phyloP scores from a whole-genome alignment of 2,888 invertebrate genomes.

The Heliconius cydno region DNA sequence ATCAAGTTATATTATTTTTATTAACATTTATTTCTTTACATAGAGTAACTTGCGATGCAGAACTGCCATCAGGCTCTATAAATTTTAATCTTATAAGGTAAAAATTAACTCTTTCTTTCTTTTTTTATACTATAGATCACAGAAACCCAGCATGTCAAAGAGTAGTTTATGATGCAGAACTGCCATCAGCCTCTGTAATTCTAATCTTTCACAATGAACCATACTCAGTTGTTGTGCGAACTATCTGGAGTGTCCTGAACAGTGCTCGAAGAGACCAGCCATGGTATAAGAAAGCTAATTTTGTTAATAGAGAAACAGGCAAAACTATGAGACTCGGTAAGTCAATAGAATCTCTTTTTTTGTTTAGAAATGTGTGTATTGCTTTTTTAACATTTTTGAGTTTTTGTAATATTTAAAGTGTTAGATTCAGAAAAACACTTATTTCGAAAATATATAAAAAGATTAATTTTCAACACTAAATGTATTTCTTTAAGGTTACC shows the following conservation, averaged over 20 bases:
- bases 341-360: conserved; percentile 31
- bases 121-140: conserved; percentile 56
- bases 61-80: too few relatives aligned
- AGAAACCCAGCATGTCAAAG: conserved; percentile 73
- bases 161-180: conserved; percentile 78
- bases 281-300: conserved; percentile 69
- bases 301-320: conserved; percentile 59
- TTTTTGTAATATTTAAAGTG: too few relatives aligned
- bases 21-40: too few relatives aligned
- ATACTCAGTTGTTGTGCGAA: conserved; percentile 91
- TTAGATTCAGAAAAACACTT: too few relatives aligned
- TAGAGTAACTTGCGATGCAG: too few relatives aligned
- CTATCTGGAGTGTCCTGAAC: conserved; percentile 95
- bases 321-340: conserved; percentile 62
- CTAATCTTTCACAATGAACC: conserved; percentile 96
- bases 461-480: neutral
- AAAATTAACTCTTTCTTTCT: neutral
- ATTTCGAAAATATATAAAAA: too few relatives aligned
- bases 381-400: too few relatives aligned
- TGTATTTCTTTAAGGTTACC: conserved; percentile 61
- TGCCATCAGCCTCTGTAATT: conserved; percentile 90
- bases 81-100: neutral
- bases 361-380: neutral
- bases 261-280: conserved; percentile 81
- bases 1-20: neutral